phyloP scores from a whole-genome alignment of 1,140 invertebrate species.

The Littorina saxatilis region DNA sequence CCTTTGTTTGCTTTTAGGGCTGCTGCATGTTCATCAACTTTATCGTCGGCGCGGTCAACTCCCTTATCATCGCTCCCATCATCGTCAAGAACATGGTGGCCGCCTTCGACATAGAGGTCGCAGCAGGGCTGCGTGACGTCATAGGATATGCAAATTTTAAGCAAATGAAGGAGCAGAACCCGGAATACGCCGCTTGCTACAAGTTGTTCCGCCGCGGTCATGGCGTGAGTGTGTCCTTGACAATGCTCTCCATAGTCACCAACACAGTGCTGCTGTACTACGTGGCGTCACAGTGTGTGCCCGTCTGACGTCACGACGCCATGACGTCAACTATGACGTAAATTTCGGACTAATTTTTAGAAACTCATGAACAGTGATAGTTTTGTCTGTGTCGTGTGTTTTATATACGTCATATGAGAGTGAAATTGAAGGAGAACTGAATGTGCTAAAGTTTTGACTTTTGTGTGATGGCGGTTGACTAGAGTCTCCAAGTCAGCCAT shows the following conservation, averaged over 20 bases:
- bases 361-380: neutral
- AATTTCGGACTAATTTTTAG: neutral
- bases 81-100: conserved; percentile 50
- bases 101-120: conserved; percentile 51
- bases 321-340: neutral
- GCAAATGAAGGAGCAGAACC: conserved; percentile 44
- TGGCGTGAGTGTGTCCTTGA: conserved; percentile 39
- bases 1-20: conserved; percentile 41
- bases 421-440: neutral
- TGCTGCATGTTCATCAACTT: conserved; percentile 36
- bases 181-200: conserved; percentile 37
- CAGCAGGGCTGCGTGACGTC: conserved; percentile 48
- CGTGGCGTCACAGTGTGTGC: conserved; percentile 37
- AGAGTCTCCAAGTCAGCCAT: neutral
- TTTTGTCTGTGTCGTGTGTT: neutral
- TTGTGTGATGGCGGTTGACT: neutral
- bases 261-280: conserved; percentile 42
- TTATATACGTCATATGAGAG: neutral
- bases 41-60: conserved; percentile 42
- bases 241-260: conserved; percentile 33
- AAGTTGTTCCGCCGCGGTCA: conserved; percentile 44
- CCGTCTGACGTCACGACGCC: conserved; percentile 25
- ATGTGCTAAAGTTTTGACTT: neutral
- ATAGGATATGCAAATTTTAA: conserved; percentile 47
- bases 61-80: conserved; percentile 41